Evolutionary conservation across 2,797 vertebrate genomes (phyloP).

Genomic region (Botia kubotai): DNA sequence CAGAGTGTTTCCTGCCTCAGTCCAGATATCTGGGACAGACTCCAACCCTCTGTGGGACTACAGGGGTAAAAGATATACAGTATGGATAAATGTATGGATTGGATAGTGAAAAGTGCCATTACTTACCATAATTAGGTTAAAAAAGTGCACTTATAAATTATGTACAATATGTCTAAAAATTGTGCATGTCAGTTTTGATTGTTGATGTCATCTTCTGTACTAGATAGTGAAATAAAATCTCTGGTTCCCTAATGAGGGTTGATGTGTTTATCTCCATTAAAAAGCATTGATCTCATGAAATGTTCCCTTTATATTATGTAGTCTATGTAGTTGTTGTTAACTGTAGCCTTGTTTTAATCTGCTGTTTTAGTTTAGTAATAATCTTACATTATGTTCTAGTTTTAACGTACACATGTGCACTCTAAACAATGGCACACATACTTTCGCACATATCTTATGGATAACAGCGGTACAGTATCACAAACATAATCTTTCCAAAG

Average conservation of each 20-base stretch:
- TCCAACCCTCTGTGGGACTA: too few species aligned
- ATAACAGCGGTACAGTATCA: not conserved
- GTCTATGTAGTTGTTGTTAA: not conserved
- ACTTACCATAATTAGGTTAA: too few species aligned
- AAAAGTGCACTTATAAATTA: too few species aligned
- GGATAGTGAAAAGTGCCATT: too few species aligned
- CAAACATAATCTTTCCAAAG: not conserved
- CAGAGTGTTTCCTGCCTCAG: too few species aligned
- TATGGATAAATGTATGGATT: too few species aligned
- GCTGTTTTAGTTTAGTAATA: constrained; percentile 3
- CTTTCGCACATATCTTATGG: not conserved
- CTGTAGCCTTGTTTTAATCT: not conserved
- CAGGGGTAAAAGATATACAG: too few species aligned
- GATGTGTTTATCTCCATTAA: constrained; percentile 5
- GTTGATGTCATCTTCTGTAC: too few species aligned
- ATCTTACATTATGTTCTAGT: not conserved
- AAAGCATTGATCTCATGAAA: not conserved
- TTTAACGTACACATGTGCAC: not conserved
- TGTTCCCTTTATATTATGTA: not conserved
- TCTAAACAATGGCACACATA: not conserved
- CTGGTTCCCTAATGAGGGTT: constrained; percentile 24
- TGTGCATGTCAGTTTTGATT: too few species aligned
- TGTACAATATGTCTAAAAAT: too few species aligned
- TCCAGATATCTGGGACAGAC: too few species aligned
- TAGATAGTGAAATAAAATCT: constrained; percentile 14